These are phyloP conservation scores for Protonemura montana DNA, from an alignment of 2,888 invertebrate genomes.

Conservation along the genomic window DNA sequence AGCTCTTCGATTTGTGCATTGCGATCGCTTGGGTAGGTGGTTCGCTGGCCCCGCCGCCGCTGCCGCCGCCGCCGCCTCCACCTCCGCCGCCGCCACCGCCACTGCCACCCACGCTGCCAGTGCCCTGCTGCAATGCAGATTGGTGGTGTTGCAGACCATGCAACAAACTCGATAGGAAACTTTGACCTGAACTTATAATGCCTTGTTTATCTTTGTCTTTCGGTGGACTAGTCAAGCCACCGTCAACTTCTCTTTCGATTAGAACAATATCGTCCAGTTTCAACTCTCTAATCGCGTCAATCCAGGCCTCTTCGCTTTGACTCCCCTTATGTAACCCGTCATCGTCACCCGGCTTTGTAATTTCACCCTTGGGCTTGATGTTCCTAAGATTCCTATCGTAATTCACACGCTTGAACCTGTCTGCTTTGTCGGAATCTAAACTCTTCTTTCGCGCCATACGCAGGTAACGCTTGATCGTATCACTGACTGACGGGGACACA, in stretches of 20 bases:
- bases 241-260: constrained; percentile 58
- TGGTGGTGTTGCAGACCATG: constrained; percentile 63
- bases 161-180: constrained; percentile 70
- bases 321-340: constrained; percentile 78
- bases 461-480: constrained; percentile 84
- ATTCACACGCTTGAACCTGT: constrained; percentile 86
- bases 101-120: constrained; percentile 61
- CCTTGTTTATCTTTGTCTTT: constrained; percentile 53
- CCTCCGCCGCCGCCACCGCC: constrained; percentile 57
- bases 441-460: constrained; percentile 89
- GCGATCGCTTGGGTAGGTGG: constrained; percentile 59
- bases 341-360: constrained; percentile 78
- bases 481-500: constrained; percentile 85
- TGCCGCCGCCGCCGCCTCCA: constrained; percentile 62
- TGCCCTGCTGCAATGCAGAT: constrained; percentile 57
- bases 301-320: constrained; percentile 82
- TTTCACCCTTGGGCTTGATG: constrained; percentile 80
- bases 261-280: constrained; percentile 44
- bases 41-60: constrained; percentile 56
- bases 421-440: constrained; percentile 80
- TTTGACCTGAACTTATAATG: constrained; percentile 64
- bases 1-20: constrained; percentile 92
- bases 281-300: constrained; percentile 56
- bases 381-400: constrained; percentile 85
- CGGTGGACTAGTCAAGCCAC: constrained; percentile 59